These are phyloP conservation scores for Adrianichthys oophorus DNA, from an alignment of 2,797 vertebrate genomes.

Conservation along the genomic window DNA sequence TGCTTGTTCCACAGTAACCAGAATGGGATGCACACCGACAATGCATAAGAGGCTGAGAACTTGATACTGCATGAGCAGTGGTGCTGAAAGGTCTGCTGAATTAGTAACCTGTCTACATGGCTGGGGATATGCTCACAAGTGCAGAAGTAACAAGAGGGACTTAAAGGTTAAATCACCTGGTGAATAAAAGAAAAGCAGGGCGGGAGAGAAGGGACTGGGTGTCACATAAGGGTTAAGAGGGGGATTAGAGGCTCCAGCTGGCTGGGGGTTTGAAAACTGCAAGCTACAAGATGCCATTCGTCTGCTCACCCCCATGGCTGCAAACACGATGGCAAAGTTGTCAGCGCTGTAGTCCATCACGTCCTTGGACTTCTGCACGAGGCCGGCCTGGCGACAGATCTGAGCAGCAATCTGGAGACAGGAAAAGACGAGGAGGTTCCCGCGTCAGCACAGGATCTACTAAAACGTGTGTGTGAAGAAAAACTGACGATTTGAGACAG, in stretches of 20 bases:
- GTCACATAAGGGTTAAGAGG: conserved; percentile 65
- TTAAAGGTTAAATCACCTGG: conserved; percentile 73
- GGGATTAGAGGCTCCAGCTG: conserved; percentile 56
- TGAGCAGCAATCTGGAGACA: conserved; percentile 75
- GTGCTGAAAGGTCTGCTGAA: conserved; percentile 59
- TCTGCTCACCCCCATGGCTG: conserved; percentile 80
- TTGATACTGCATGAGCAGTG: conserved; percentile 48
- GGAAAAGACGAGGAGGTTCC: neutral
- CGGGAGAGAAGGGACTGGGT: conserved; percentile 32
- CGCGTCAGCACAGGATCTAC: neutral
- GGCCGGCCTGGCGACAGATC: conserved; percentile 82
- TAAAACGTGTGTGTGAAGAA: neutral
- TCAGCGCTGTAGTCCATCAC: conserved; percentile 83
- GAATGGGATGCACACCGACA: neutral
- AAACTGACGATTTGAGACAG: no score
- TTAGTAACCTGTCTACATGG: conserved; percentile 59
- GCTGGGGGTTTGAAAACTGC: conserved; percentile 4
- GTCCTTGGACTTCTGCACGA: conserved; percentile 83
- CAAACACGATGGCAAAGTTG: conserved; percentile 85
- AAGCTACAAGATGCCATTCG: conserved; percentile 11
- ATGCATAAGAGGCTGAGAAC: conserved; percentile 61
- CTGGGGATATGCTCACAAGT: conserved; percentile 62
- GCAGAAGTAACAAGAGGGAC: conserved; percentile 70
- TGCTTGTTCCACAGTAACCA: conserved; percentile 19
- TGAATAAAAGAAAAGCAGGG: conserved; percentile 55